Base-by-base conservation (phyloP, 2,113 vertebrate species). In the Monopterus albus region DNA sequence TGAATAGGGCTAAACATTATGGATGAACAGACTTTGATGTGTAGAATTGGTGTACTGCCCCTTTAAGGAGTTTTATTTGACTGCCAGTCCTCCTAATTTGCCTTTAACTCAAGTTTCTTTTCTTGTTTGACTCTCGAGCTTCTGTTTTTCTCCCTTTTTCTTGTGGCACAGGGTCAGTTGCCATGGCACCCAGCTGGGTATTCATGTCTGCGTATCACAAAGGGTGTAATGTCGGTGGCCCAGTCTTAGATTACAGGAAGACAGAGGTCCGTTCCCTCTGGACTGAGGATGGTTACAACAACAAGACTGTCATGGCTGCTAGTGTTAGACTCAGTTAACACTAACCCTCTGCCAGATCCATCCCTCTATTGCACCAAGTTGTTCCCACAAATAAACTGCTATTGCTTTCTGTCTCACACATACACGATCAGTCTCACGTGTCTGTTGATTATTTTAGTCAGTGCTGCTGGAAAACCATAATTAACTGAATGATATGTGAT, bases 171-270 rank as follows among this genome's bases (percentile, higher is more conserved):
- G 73, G 42, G 64, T 67, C 12, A 7, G 90, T 92, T 91, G 71
- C 89, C 87, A 94, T 92, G 89, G 91, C 78, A 62, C 58, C 81
- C 65, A 60, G 61, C 38, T 23, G 75, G 77, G 82, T 86, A 91
- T 92, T 92, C 89, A 82, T 81, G 78, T n/a, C 66, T 57, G 81
- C 68, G 78, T 81, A 72, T 86, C 84, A 93, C 91, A 94, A 93
- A 90, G 87, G 78, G 84, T 68, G 86, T 86, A 86, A 90, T 83
- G 91, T 89, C 60, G 25, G 60, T 49, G 65, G 59, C 64, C 56
- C 21, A 52, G 82, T 81, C 72, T 93, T 81, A 51, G 82, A 86
- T 93, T 92, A 92, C 92, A 91, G 71, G 62, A 84, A 79, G 81
- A 87, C 81, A 76, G 81, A 86, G 73, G 72, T 72, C 47, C 6